Base-by-base conservation (phyloP, 2,113 vertebrate genomes). In the Macaca nemestrina region DNA sequence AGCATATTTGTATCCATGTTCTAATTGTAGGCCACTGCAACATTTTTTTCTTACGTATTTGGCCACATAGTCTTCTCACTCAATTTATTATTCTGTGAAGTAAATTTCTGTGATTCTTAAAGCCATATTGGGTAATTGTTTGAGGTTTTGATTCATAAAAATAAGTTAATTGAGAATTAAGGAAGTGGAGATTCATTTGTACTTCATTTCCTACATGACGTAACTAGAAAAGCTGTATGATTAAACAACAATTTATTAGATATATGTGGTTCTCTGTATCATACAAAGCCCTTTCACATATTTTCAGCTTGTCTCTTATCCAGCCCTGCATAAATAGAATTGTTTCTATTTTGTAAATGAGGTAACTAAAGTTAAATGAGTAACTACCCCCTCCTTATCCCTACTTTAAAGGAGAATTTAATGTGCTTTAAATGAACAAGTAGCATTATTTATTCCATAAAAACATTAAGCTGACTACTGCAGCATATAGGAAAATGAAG, bases 21-120 rank as follows among this genome's bases (percentile, higher is more conserved):
- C 64, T 68, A 85, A 93, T 76, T 92, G 72, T 14, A 52, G 45
- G 23, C 45, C n/a, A 38, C 2, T 50, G 10, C 43, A 72, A 88
- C 82, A 55, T 6, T 73, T 30, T 80, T 35, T 79, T 73, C 45
- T 90, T 92, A 52, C 84, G 25, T 88, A 89, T 73, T 6, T 48
- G 70, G 14, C n/a, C 22, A 22, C 30, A 17, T 9, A 70, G 20
- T 57, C 40, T 93, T 94, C 43, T 88, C 30, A 80, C n/a, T 52
- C 18, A 23, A 64, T 93, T 79, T 73, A 55, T 94, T 67, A 50
- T 40, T 73, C 45, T 85, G 35, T 48, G 32, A 79, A 68, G 17
- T 45, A 79, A 70, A 80, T 80, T 87, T 52, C 23, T 80, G n/a
- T 83, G 8, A 95, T 94, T 88, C 50, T 91, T 76, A 67, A 85